Percentiles rank a stretch among this genome's conserved stretches.
These are phyloP conservation scores for Trichonephila clavata DNA, from an alignment of 1,140 invertebrate species.

Conservation along the genomic window DNA sequence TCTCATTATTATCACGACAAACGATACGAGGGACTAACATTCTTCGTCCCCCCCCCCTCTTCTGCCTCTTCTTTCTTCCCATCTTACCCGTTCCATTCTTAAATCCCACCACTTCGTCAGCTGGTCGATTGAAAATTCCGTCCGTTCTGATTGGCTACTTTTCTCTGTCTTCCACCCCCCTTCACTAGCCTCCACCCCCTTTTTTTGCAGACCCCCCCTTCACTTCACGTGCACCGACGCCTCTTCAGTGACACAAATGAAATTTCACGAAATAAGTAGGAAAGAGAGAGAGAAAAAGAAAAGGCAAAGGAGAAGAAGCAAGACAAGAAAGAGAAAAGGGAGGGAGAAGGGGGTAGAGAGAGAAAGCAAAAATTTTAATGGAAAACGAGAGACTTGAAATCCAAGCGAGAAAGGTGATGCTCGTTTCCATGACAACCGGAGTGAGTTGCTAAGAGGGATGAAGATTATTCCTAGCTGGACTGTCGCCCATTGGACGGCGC, in stretches of 20 bases:
- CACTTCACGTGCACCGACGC: slow-evolving; percentile 21
- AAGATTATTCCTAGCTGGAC: slow-evolving; percentile 68
- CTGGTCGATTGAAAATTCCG: slow-evolving; percentile 68
- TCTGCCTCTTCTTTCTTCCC: not conserved
- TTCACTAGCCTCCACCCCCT: not conserved
- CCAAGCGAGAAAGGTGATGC: slow-evolving; percentile 72
- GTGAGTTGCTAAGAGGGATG: slow-evolving; percentile 70
- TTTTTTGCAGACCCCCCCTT: slow-evolving; percentile 4
- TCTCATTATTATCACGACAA: slow-evolving; percentile 62
- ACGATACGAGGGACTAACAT: slow-evolving; percentile 42
- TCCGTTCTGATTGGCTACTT: slow-evolving; percentile 73
- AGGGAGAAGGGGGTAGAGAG: not conserved
- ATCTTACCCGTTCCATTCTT: slow-evolving; percentile 12
- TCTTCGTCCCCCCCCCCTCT: not conserved
- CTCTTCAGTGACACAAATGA: slow-evolving; percentile 66
- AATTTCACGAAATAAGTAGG: slow-evolving; percentile 71
- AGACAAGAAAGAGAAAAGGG: slow-evolving; percentile 18
- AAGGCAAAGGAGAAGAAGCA: not conserved
- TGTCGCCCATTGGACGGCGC: slow-evolving; percentile 66
- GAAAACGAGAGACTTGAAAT: slow-evolving; percentile 75
- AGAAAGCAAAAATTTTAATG: slow-evolving; percentile 64
- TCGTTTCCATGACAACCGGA: slow-evolving; percentile 56
- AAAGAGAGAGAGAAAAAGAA: not conserved
- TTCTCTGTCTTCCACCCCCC: slow-evolving; percentile 53
- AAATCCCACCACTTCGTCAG: slow-evolving; percentile 60